These are phyloP conservation scores for Atta texana DNA, from an alignment of 1,140 invertebrate genomes.

Conservation along the genomic window DNA sequence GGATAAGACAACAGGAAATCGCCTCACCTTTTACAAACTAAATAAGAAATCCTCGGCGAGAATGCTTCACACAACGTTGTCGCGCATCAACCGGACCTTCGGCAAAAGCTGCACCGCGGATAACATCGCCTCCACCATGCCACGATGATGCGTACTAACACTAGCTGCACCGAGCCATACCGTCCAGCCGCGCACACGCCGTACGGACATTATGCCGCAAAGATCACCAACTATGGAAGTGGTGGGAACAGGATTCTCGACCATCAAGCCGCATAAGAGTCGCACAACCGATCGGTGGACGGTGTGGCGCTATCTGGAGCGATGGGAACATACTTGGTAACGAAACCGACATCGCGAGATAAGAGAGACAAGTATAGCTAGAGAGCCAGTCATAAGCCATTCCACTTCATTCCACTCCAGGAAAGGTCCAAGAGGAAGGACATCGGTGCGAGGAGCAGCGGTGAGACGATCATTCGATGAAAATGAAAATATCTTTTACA, in stretches of 20 bases:
- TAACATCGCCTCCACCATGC: conserved; percentile 73
- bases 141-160: conserved; percentile 70
- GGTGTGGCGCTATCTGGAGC: conserved; percentile 81
- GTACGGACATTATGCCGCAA: conserved; percentile 76
- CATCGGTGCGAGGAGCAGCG: neutral
- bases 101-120: conserved; percentile 49
- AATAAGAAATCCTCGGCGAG: conserved; percentile 52
- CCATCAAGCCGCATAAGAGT: conserved; percentile 35
- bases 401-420: neutral
- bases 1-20: conserved; percentile 34
- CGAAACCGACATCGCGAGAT: neutral
- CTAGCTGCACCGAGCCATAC: conserved; percentile 69
- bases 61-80: conserved; percentile 34
- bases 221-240: conserved; percentile 81
- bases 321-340: conserved; percentile 44
- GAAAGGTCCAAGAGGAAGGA: neutral
- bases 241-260: conserved; percentile 60
- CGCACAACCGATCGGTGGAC: conserved; percentile 26
- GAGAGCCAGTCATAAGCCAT: neutral
- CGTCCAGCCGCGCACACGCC: conserved; percentile 80
- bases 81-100: conserved; percentile 19
- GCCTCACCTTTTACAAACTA: conserved; percentile 69
- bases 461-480: neutral
- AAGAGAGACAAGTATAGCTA: neutral
- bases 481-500: neutral